Evolutionary conservation across 1,140 invertebrate species (phyloP), one percentile per base, ranked within the genome.

Genomic region (Ips nitidus): DNA sequence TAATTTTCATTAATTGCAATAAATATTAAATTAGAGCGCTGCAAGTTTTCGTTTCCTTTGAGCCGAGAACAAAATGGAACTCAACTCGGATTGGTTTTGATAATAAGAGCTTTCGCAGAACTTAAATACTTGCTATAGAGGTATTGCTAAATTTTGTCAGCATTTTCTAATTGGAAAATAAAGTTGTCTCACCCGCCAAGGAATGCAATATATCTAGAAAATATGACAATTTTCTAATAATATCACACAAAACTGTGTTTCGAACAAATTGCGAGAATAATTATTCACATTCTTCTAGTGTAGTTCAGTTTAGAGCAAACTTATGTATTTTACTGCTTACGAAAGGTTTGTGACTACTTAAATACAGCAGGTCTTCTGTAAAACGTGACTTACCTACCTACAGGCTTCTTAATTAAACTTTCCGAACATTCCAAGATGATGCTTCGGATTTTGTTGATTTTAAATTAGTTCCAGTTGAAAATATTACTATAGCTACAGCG

Each of bases 1-100:
- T 58, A 58, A 58, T 58, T 58, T 58, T 58, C 56, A 41, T 58
- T 58, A 58, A 58, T 58, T 58, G 56, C 38, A 58, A 58, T 58
- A 58, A 58, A 58, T 58, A 58, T 58, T 58, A 58, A 58, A 58
- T 41, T 58, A 41, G 37, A 58, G 56, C 7, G 37, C 56, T 41
- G 56, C 39, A 58, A 58, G 37, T 58, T 41, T 40, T 7, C 56
- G 36, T 58, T 58, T 58, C 40, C 7, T 58, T 58, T 58, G 40
- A 55, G 36, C n/a, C 37, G 6, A 22, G 37, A 38, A 55, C 52
- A 55, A 22, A 58, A 58, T 40, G 56, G 40, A 41, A 58, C 7
- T 7, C 6, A 41, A 58, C 56, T 58, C 22, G 45, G 45, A 50
- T 50, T 50, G 45, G 45, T 50, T 50, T 50, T 50, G 45, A 8